Percentiles rank a stretch among this genome's conserved stretches.
Evolutionary conservation across 2,113 vertebrate genomes (phyloP).

Genomic region (Corydoras sp.): DNA sequence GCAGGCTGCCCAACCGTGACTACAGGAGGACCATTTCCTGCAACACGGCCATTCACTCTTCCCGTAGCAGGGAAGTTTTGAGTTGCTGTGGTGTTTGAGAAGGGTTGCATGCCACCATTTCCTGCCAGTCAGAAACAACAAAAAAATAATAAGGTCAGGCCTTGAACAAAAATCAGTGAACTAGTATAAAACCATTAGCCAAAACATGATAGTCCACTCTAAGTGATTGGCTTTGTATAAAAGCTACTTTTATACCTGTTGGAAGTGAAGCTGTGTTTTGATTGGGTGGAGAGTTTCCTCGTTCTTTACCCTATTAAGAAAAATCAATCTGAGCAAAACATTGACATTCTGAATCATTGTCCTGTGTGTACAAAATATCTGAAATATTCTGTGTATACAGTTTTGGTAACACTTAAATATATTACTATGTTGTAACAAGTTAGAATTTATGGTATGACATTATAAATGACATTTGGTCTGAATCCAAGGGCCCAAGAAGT

Average conservation of each 20-base stretch:
- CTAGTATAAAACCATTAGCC: not conserved
- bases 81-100: constrained; percentile 59
- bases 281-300: constrained; percentile 79
- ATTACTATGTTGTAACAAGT: too few species aligned
- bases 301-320: constrained; percentile 76
- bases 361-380: too few species aligned
- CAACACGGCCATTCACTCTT: constrained; percentile 77
- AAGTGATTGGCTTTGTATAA: not conserved
- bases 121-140: constrained; percentile 58
- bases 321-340: not conserved
- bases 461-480: too few species aligned
- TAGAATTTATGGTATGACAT: too few species aligned
- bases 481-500: too few species aligned
- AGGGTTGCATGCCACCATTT: constrained; percentile 74
- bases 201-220: not conserved
- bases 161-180: not conserved
- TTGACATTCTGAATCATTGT: not conserved
- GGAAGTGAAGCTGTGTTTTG: constrained; percentile 82
- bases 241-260: constrained; percentile 69
- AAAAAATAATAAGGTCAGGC: not conserved
- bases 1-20: constrained; percentile 50
- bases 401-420: too few species aligned
- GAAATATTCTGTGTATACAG: too few species aligned
- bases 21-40: constrained; percentile 64
- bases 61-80: constrained; percentile 65